phyloP scores from a whole-genome alignment of 2,113 vertebrate species.

The Nerophis lumbriciformis region DNA sequence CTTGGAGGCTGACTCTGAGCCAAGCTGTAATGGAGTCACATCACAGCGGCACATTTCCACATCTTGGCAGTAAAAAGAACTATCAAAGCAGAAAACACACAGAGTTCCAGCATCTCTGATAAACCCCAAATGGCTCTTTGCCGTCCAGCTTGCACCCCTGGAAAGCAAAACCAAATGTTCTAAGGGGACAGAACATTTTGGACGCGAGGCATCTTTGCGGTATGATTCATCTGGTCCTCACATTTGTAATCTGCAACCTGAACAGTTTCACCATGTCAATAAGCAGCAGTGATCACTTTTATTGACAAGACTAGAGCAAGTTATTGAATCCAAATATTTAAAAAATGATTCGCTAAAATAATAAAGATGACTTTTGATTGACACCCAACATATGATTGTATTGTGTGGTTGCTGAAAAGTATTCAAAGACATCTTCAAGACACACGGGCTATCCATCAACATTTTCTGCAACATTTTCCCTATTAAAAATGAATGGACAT shows the following conservation, averaged over 20 bases:
- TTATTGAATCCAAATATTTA: no score
- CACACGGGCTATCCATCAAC: no score
- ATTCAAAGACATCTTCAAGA: no score
- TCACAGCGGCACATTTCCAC: constrained; percentile 47
- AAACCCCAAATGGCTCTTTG: constrained; percentile 27
- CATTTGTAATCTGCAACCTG: constrained; percentile 16
- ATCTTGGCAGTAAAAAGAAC: constrained; percentile 57
- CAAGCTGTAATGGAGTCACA: constrained; percentile 40
- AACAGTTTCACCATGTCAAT: neutral
- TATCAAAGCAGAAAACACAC: constrained; percentile 63
- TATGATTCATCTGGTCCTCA: constrained; percentile 13
- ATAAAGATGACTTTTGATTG: no score
- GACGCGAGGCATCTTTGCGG: constrained; percentile 4
- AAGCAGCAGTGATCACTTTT: neutral
- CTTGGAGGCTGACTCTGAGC: constrained; percentile 32
- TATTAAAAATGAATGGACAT: no score
- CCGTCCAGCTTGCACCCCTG: constrained; percentile 25
- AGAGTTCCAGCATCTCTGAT: constrained; percentile 33
- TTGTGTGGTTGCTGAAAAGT: no score
- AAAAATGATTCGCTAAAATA: no score
- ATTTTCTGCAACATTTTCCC: no score
- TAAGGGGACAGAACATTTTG: constrained; percentile 9
- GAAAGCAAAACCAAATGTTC: constrained; percentile 8
- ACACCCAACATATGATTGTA: no score
- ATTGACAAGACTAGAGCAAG: neutral